Evolutionary conservation across 1,140 invertebrate genomes (phyloP).

Genomic region (Papilio helenus): DNA sequence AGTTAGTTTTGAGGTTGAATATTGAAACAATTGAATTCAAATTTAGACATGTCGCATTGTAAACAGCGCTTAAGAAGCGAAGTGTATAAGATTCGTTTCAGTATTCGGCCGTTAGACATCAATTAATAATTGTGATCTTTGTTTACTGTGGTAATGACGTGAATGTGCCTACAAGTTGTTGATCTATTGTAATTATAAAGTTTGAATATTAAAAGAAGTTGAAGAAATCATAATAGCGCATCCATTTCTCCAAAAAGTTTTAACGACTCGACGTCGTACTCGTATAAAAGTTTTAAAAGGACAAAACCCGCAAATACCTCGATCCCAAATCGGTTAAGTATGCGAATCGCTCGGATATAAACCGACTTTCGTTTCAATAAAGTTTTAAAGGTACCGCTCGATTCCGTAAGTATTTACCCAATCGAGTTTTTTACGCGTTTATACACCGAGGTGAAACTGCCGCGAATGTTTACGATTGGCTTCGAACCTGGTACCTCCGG

Average conservation of each 20-base stretch:
- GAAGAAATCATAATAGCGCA: background rate
- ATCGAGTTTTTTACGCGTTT: conserved; percentile 40
- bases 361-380: conserved; percentile 45
- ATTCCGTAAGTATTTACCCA: conserved; percentile 12
- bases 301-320: conserved; percentile 27
- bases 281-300: conserved; percentile 33
- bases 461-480: conserved; percentile 34
- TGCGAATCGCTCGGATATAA: conserved; percentile 44
- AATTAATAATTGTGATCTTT: no score
- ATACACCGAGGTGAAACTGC: conserved; percentile 34
- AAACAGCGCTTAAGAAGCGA: no score
- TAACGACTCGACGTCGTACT: background rate
- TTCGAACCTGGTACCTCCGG: conserved; percentile 12
- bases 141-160: no score
- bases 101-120: no score
- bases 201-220: background rate
- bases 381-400: background rate
- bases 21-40: no score
- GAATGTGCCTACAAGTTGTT: background rate
- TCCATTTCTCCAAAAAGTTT: conserved; percentile 7
- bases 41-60: no score
- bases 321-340: background rate
- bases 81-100: no score
- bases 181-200: background rate
- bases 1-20: no score